phyloP scores from a whole-genome alignment of 2,113 vertebrate genomes.

The Aramus guarauna region DNA sequence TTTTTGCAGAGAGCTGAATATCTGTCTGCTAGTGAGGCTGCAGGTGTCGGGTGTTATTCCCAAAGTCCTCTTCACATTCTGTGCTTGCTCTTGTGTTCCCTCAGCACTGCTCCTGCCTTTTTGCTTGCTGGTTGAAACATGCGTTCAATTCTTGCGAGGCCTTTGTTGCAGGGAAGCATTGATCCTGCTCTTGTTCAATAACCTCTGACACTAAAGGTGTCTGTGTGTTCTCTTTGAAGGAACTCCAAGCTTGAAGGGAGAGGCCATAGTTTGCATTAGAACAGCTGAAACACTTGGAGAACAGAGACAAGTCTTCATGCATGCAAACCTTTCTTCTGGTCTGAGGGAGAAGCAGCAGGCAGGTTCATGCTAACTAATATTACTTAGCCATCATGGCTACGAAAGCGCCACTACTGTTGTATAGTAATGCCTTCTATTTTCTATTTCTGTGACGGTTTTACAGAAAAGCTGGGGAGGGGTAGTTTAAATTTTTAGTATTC shows the following conservation, averaged over 20 bases:
- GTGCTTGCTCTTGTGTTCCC: background rate
- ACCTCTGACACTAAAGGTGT: background rate
- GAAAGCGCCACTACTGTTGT: background rate
- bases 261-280: background rate
- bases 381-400: background rate
- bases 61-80: background rate
- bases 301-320: background rate
- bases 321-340: background rate
- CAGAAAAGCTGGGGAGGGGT: background rate
- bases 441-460: too few species aligned
- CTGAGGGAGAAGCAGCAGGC: background rate
- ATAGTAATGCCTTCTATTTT: background rate
- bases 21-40: background rate
- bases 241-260: background rate
- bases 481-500: background rate
- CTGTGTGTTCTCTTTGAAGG: background rate
- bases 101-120: background rate
- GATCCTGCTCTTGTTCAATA: background rate
- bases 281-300: background rate
- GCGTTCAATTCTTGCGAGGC: background rate
- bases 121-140: background rate
- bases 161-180: background rate
- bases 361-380: background rate
- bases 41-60: conserved; percentile 7
- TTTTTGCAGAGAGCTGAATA: background rate